Conservation (phyloP, 2,113 vertebrate species). For the Nothocercus nigrocapillus region DNA sequence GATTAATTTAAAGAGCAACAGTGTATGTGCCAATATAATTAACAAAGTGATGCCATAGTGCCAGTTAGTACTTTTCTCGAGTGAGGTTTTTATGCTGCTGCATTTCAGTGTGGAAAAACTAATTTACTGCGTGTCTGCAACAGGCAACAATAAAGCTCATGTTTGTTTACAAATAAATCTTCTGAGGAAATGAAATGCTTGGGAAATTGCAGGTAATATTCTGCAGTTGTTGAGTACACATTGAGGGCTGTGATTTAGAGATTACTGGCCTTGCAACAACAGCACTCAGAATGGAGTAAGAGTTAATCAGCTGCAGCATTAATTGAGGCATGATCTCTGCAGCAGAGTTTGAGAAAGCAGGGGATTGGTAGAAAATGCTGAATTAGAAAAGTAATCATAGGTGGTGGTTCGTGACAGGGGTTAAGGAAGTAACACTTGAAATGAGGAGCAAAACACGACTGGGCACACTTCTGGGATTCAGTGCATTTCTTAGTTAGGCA, state of each 20-base stretch:
- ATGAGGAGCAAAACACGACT: not conserved
- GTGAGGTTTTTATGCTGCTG: constrained; percentile 37
- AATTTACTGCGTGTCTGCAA: constrained; percentile 31
- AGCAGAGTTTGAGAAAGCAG: not conserved
- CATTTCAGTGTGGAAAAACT: constrained; percentile 33
- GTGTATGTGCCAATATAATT: constrained; percentile 53
- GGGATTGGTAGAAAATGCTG: not conserved
- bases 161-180: constrained; percentile 74
- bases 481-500: not conserved
- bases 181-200: constrained; percentile 56
- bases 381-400: not conserved
- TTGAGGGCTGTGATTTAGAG: constrained; percentile 20
- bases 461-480: not conserved
- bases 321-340: not conserved
- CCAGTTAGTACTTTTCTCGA: constrained; percentile 18
- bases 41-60: constrained; percentile 45
- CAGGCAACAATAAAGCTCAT: constrained; percentile 42
- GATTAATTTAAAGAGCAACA: constrained; percentile 45
- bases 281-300: not conserved
- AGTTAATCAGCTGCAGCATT: not conserved
- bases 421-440: not conserved
- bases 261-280: not conserved
- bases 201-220: constrained; percentile 61
- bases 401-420: not conserved
- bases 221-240: constrained; percentile 20